phyloP scores from a whole-genome alignment of 1,140 invertebrate genomes.

The Helicoverpa zea region DNA sequence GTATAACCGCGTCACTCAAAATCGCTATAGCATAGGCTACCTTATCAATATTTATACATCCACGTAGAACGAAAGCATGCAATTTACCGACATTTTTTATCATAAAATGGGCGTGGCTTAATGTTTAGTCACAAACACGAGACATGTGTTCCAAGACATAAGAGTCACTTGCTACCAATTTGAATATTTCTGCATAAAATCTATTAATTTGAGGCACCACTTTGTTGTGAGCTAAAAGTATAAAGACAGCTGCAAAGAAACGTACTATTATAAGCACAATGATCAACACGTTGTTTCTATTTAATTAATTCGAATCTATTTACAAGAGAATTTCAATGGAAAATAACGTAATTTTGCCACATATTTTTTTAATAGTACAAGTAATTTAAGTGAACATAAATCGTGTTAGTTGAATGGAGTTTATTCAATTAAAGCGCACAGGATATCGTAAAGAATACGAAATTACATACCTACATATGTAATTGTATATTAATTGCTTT shows the following conservation, averaged over 20 bases:
- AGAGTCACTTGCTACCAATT: conserved; percentile 36
- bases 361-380: not conserved
- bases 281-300: not conserved
- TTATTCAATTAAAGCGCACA: conserved; percentile 24
- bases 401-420: not conserved
- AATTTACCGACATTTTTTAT: conserved; percentile 35
- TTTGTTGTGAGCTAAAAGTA: not conserved
- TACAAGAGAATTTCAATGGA: not conserved
- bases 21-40: not conserved
- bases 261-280: not conserved
- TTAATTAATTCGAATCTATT: conserved; percentile 12
- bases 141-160: conserved; percentile 12
- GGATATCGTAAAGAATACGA: conserved; percentile 14
- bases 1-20: conserved; percentile 2
- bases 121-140: conserved; percentile 5
- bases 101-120: conserved; percentile 20
- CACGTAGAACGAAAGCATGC: not conserved
- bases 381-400: not conserved
- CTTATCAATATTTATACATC: conserved; percentile 24
- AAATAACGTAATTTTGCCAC: not conserved
- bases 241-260: conserved; percentile 6
- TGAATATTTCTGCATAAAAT: conserved; percentile 56
- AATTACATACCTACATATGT: conserved; percentile 4
- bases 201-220: conserved; percentile 32
- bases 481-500: conserved; percentile 4